A percentile compares a stretch with the other conserved stretches of the same genome.
phyloP scores from a whole-genome alignment of 2,113 vertebrate genomes.

The Sporophila hypoxantha region DNA sequence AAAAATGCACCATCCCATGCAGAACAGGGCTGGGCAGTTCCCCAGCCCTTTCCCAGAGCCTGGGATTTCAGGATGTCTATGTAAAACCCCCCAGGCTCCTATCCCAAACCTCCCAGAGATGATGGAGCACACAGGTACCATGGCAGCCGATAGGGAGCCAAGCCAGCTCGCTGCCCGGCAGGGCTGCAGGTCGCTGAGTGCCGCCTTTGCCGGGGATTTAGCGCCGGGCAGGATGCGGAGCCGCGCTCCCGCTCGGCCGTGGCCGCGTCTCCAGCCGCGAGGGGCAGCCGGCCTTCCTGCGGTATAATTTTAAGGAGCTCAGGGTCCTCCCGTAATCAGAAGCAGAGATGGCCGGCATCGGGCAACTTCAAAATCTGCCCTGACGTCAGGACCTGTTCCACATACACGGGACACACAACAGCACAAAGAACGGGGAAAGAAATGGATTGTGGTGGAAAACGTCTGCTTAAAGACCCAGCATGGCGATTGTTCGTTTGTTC shows the following conservation, averaged over 20 bases:
- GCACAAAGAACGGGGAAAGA: not conserved
- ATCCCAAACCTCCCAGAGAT: not conserved
- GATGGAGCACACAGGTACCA: not conserved
- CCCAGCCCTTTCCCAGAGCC: no score
- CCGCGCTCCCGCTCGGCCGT: not conserved
- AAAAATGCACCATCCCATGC: no score
- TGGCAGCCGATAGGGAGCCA: fast-evolving
- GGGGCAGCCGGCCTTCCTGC: not conserved
- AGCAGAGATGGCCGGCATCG: constrained; percentile 64
- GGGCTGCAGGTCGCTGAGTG: not conserved
- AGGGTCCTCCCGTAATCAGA: constrained; percentile 60
- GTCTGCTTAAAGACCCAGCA: constrained; percentile 17
- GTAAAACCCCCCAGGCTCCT: not conserved
- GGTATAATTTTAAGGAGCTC: constrained; percentile 54
- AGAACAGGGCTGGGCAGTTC: no score
- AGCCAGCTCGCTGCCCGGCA: not conserved
- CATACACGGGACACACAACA: not conserved
- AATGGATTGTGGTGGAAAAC: not conserved
- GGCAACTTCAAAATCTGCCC: constrained; percentile 57
- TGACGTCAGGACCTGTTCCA: constrained; percentile 68
- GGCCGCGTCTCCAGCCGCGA: not conserved
- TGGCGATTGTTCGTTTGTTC: not conserved
- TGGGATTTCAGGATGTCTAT: no score
- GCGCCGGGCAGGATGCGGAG: not conserved
- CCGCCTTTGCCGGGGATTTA: not conserved